Percentiles rank a stretch among this genome's conserved stretches.
These are phyloP conservation scores for Arenaria interpres DNA, from an alignment of 2,113 vertebrate genomes.

Conservation along the genomic window DNA sequence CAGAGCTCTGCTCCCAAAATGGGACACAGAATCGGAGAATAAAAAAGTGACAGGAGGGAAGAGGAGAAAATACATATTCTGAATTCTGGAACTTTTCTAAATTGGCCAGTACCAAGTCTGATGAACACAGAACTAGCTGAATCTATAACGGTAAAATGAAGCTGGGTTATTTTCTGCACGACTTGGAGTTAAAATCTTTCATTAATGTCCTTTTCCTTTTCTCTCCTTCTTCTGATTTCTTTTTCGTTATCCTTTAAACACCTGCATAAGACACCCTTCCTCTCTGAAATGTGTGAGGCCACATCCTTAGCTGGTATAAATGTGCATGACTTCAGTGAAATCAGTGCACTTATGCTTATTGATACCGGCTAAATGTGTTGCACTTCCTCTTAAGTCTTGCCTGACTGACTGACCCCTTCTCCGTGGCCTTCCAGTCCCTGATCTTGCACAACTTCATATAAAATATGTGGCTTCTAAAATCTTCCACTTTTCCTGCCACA, in stretches of 20 bases:
- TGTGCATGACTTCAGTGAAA: not conserved
- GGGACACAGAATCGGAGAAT: not conserved
- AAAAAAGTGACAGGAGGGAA: not conserved
- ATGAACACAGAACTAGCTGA: not conserved
- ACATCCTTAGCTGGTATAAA: not conserved
- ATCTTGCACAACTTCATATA: not conserved
- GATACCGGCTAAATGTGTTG: not conserved
- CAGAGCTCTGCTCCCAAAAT: not conserved
- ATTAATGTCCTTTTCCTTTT: not conserved
- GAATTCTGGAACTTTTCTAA: not conserved
- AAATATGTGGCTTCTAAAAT: not conserved
- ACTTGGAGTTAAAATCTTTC: not conserved
- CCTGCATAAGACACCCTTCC: not conserved
- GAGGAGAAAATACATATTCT: not conserved
- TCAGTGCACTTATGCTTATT: not conserved
- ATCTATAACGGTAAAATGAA: not conserved
- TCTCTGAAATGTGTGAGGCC: not conserved
- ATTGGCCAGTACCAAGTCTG: not conserved
- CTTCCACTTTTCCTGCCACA: not conserved
- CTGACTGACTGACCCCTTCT: not conserved
- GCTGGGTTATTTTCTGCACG: not conserved
- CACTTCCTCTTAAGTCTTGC: not conserved
- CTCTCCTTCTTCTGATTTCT: not conserved
- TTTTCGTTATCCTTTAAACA: not conserved
- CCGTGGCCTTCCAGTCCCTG: not conserved